Evolutionary conservation across 2,113 vertebrate genomes (phyloP), one percentile per base, ranked within the genome.

Genomic region (Calonectris borealis): DNA sequence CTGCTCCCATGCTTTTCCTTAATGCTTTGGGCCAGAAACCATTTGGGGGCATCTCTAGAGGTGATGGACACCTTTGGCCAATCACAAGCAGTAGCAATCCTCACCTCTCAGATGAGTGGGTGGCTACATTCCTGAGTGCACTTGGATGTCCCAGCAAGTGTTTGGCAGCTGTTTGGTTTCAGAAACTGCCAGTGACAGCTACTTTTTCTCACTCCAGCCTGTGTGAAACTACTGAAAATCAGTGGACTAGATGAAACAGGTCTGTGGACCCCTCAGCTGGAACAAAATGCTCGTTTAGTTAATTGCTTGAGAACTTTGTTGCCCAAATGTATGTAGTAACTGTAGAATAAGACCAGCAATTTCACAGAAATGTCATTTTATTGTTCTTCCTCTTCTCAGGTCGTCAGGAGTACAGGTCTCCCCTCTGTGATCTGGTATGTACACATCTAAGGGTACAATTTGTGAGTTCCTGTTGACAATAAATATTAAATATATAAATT

Each of bases 341-440:
- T 61, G 13, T 22, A 69, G 36, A 76, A 72, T 65, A 84, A 70
- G 36, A 60, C 10, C 54, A 82, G 15, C 3, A 64, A 5, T 66
- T 84, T 84, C 61, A 85, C 10, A 79, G 57, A 68, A 85, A 83
- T 73, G 14, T 44, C 6, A 31, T 54, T 86, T 55, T 82, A 32
- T 32, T 82, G 40, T 2, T 48, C 31, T 84, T 86, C 11, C 9
- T 49, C 32, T 75, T 82, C 48, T 93, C 42, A 58, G 16, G 15
- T 25, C 0, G 0, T 54, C 5, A 26, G 22, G 6, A 54, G 16
- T 46, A 72, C 15, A 73, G 27, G 7, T 62, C 15, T 86, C 8
- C 7, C 8, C 12, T 80, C 40, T 65, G 17, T 48, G 24, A 71
- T 55, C 31, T 66, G 19, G 2, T 36, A 52, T 36, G 13, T 31